These are phyloP conservation scores for Drosophila grimshawi DNA, from an alignment of 1,140 invertebrate species.

Conservation along the genomic window DNA sequence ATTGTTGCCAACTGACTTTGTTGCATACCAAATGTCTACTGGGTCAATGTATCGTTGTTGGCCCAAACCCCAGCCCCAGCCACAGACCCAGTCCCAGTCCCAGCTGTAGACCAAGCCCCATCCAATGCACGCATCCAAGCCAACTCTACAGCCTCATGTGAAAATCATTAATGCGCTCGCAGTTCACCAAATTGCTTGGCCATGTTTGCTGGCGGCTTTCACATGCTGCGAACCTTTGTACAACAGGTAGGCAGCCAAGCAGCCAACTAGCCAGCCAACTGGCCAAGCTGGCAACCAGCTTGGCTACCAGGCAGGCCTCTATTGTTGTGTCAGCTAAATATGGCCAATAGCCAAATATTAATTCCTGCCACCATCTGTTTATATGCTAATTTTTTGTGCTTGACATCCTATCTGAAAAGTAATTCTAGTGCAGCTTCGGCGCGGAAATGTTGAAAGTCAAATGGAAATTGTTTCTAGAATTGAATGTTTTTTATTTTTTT, in stretches of 20 bases:
- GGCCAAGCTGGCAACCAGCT: slow-evolving; percentile 20
- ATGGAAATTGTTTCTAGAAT: slow-evolving; percentile 25
- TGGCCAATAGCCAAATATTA: slow-evolving; percentile 82
- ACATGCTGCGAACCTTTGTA: slow-evolving; percentile 34
- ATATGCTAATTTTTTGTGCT: slow-evolving; percentile 67
- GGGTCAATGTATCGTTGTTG: slow-evolving; percentile 72
- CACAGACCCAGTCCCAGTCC: background rate
- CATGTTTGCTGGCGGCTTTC: slow-evolving; percentile 42
- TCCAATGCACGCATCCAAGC: slow-evolving; percentile 42
- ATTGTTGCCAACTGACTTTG: slow-evolving; percentile 38
- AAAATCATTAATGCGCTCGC: slow-evolving; percentile 58
- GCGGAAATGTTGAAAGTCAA: slow-evolving; percentile 72
- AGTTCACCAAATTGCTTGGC: slow-evolving; percentile 47
- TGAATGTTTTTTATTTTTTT: slow-evolving; percentile 18
- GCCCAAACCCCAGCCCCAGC: slow-evolving; percentile 28
- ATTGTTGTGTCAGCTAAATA: slow-evolving; percentile 81
- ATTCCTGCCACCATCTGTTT: slow-evolving; percentile 58
- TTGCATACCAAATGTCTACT: slow-evolving; percentile 77
- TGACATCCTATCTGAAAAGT: slow-evolving; percentile 61
- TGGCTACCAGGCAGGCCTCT: slow-evolving; percentile 44
- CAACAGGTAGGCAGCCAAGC: slow-evolving; percentile 16
- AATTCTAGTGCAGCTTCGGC: slow-evolving; percentile 51
- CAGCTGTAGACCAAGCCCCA: background rate
- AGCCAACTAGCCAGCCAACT: background rate
- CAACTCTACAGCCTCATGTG: slow-evolving; percentile 18